phyloP scores from a whole-genome alignment of 2,888 invertebrate species.

The Petrolisthes manimaculis region DNA sequence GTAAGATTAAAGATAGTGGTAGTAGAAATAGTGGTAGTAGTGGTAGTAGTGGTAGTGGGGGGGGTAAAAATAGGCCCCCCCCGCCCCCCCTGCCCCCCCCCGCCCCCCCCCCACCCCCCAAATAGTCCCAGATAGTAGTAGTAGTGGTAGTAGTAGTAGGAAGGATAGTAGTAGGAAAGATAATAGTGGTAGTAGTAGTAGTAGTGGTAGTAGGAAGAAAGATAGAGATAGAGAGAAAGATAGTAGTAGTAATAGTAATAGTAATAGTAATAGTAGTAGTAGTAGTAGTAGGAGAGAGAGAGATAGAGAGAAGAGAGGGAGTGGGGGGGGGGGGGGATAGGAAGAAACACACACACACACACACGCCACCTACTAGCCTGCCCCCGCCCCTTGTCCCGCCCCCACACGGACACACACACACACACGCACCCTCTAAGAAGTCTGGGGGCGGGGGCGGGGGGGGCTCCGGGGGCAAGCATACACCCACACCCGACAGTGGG shows the following conservation, averaged over 20 bases:
- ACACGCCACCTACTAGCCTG: not conserved
- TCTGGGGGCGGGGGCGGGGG: no score
- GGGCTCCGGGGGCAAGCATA: not conserved
- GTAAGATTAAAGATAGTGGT: no score
- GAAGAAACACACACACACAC: no score
- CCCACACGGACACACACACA: not conserved
- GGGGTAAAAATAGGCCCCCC: not conserved
- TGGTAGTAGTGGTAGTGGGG: no score
- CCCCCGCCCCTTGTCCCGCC: not conserved
- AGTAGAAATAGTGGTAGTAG: no score
- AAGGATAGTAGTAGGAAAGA: no score
- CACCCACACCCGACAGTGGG: no score
- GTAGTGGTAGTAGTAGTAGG: no score
- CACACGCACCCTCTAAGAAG: not conserved
- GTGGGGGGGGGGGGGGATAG: not conserved
- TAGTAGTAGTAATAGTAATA: not conserved
- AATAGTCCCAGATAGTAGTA: not conserved
- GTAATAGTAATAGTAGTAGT: constrained; percentile 1
- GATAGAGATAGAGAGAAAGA: constrained; percentile 24
- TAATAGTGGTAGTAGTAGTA: no score
- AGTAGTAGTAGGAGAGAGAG: constrained; percentile 25
- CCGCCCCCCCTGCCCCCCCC: no score
- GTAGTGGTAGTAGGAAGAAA: constrained; percentile 27
- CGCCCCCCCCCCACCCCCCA: no score
- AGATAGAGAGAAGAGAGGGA: constrained; percentile 27